Conservation (phyloP, 2,797 vertebrate species). For the Poecilia wingei region DNA sequence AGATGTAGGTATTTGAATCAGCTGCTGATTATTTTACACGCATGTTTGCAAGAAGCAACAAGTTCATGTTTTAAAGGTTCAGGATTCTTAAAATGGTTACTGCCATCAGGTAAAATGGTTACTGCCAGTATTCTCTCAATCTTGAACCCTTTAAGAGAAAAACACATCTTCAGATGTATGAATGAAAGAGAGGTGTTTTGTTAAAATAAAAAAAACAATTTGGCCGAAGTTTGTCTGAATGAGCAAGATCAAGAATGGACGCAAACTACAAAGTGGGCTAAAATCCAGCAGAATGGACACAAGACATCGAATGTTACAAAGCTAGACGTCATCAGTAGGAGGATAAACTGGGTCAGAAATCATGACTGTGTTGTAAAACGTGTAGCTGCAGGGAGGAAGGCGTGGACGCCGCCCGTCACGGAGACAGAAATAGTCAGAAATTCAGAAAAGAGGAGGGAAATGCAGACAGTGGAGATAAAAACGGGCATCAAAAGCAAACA, state of each 20-base stretch:
- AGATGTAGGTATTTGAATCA: slow-evolving; percentile 41
- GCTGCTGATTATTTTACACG: slow-evolving; percentile 30
- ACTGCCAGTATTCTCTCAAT: background rate
- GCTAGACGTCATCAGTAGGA: slow-evolving; percentile 9
- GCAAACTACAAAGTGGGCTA: background rate
- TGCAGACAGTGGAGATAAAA: slow-evolving; percentile 12
- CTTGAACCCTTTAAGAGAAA: background rate
- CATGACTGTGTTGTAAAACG: slow-evolving; percentile 20
- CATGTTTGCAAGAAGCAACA: slow-evolving; percentile 7
- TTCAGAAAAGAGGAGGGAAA: slow-evolving; percentile 6
- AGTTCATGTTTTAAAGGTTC: slow-evolving; percentile 15
- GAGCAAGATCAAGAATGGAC: background rate
- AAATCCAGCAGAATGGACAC: slow-evolving; percentile 6
- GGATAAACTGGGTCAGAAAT: slow-evolving; percentile 39
- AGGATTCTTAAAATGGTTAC: background rate
- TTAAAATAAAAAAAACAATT: background rate
- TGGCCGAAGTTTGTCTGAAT: background rate
- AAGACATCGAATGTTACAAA: slow-evolving; percentile 23
- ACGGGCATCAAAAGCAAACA: slow-evolving; percentile 12
- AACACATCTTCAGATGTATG: background rate
- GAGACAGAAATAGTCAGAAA: slow-evolving; percentile 1
- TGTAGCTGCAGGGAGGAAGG: slow-evolving; percentile 8
- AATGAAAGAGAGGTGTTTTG: background rate
- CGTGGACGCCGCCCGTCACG: slow-evolving; percentile 6
- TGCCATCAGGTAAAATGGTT: background rate